Evolutionary conservation across 2,113 vertebrate genomes (phyloP).

Genomic region (Thymallus thymallus): DNA sequence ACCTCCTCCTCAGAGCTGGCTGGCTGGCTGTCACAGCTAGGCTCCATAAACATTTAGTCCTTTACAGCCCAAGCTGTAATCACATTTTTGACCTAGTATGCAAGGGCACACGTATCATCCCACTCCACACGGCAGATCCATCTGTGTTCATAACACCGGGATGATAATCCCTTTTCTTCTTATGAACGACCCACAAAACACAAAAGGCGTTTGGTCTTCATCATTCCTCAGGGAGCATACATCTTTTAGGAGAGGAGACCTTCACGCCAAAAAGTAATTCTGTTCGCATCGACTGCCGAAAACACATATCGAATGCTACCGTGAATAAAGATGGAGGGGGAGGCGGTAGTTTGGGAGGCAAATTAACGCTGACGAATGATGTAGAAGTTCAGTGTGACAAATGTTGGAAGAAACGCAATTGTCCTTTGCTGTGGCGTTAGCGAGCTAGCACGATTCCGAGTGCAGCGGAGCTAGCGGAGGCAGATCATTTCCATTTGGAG

Average conservation of each 20-base stretch:
- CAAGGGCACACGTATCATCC: constrained; percentile 20
- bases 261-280: constrained; percentile 36
- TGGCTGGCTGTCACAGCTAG: not conserved
- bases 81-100: constrained; percentile 38
- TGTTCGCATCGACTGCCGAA: constrained; percentile 20
- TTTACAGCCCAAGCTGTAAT: constrained; percentile 30
- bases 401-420: constrained; percentile 43
- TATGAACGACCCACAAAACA: constrained; percentile 36
- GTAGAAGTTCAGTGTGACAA: constrained; percentile 46
- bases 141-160: constrained; percentile 13
- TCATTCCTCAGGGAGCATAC: constrained; percentile 17
- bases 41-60: not conserved
- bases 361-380: constrained; percentile 53
- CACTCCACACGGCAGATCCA: constrained; percentile 15
- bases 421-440: constrained; percentile 47
- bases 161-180: constrained; percentile 32
- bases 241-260: constrained; percentile 35
- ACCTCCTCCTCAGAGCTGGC: not conserved
- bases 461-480: not conserved
- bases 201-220: constrained; percentile 22
- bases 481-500: constrained; percentile 43
- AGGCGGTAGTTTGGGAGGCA: constrained; percentile 28
- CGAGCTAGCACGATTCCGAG: constrained; percentile 8
- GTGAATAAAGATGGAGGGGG: constrained; percentile 19
- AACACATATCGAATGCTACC: constrained; percentile 43